Evolutionary conservation across 2,113 vertebrate genomes (phyloP), one percentile per base, ranked within the genome.

Genomic region (Peromyscus californicus): DNA sequence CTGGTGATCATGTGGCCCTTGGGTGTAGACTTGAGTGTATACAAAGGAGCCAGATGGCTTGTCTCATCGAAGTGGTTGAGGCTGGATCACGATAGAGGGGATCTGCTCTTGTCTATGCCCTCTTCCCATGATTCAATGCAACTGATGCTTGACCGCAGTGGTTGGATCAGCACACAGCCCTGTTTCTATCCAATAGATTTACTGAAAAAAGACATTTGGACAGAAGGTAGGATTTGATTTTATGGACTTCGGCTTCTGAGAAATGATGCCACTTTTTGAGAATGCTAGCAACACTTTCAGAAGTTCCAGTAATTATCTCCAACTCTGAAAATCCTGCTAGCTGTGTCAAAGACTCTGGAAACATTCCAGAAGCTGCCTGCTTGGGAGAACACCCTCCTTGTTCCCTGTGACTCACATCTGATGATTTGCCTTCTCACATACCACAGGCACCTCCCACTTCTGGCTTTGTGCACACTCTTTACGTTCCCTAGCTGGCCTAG

Each of bases 231-330:
- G 74, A 33, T 57, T 90, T 85, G 85, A 85, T 90, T 76, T 17
- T 92, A 70, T 95, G 67, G 57, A 94, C 84, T 95, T 91, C n/a
- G 76, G 31, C 76, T 98, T 98, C 94, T 94, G 91, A 96, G 96
- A 98, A 97, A 96, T 79, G 92, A 86, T 79, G 61, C 17, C 19
- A 51, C 89, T 94, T 96, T 39, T 94, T 31, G 94, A 45, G 97
- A 97, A 86, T 74, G 39, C 94, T 94, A 86, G 86, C 75, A 96
- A 93, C 39, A 94, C 72, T 94, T 94, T 96, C 65, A 95, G 83
- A 93, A 97, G 74, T 96, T 95, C 97, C 97, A 95, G 93, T 97
- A 97, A 97, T 95, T 89, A 96, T 95, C 90, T 94, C 92, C 91
- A 93, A 90, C 51, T 88, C 69, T 9, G 15, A 59, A 51, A 74